phyloP scores from a whole-genome alignment of 2,888 invertebrate genomes.

The Hydrotaea cyrtoneurina region DNA sequence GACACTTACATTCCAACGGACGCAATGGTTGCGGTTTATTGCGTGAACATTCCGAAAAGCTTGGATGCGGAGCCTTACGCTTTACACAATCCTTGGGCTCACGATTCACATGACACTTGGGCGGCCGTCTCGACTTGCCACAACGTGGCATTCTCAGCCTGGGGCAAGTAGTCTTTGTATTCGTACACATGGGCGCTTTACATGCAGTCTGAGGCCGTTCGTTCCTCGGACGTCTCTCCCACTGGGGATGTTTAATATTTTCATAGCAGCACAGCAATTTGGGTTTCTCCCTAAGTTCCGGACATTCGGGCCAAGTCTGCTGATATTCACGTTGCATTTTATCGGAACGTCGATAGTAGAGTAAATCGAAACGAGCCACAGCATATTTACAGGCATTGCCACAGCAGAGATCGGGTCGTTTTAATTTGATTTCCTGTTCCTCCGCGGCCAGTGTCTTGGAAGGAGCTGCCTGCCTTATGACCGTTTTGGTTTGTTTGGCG shows the following conservation, averaged over 20 bases:
- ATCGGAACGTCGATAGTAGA: slow-evolving; percentile 77
- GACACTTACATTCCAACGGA: slow-evolving; percentile 70
- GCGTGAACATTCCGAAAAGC: slow-evolving; percentile 70
- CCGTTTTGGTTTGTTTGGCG: neutral
- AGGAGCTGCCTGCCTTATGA: slow-evolving; percentile 27
- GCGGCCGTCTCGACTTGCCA: slow-evolving; percentile 61
- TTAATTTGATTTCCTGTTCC: slow-evolving; percentile 7
- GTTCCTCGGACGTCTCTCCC: slow-evolving; percentile 36
- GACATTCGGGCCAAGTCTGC: slow-evolving; percentile 78
- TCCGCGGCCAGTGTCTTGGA: neutral
- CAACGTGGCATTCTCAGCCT: slow-evolving; percentile 53
- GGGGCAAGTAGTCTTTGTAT: slow-evolving; percentile 48
- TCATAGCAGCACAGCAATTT: slow-evolving; percentile 72
- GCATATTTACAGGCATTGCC: slow-evolving; percentile 63
- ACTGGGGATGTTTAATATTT: slow-evolving; percentile 62
- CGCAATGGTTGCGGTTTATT: slow-evolving; percentile 30
- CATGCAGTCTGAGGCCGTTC: slow-evolving; percentile 55
- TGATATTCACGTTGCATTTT: slow-evolving; percentile 74
- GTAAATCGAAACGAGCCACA: slow-evolving; percentile 74
- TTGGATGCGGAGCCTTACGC: slow-evolving; percentile 68
- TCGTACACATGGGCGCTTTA: slow-evolving; percentile 15
- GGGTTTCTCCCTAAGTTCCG: slow-evolving; percentile 69
- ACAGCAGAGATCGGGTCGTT: slow-evolving; percentile 53
- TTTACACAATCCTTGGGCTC: slow-evolving; percentile 62
- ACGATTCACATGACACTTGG: slow-evolving; percentile 61